These are phyloP conservation scores for Dorcus parallelipipedus DNA, from an alignment of 2,888 invertebrate genomes.

Conservation along the genomic window DNA sequence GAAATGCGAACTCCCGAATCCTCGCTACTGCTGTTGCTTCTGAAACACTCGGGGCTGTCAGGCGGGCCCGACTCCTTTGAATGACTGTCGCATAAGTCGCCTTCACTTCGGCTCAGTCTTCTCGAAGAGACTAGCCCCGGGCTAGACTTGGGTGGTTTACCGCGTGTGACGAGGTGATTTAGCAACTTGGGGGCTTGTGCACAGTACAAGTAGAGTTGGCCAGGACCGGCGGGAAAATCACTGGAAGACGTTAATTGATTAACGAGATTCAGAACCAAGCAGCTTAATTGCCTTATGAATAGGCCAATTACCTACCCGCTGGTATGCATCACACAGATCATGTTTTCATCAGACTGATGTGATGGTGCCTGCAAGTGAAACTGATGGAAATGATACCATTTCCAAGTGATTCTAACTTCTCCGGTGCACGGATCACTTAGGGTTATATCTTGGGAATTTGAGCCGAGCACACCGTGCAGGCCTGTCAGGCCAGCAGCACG, in stretches of 20 bases:
- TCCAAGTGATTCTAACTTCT: constrained; percentile 52
- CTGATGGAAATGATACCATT: constrained; percentile 60
- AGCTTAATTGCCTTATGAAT: not conserved
- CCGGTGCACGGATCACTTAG: constrained; percentile 55
- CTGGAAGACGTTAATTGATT: constrained; percentile 34
- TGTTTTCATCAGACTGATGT: constrained; percentile 54
- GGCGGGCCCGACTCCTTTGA: constrained; percentile 27
- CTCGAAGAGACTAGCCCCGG: constrained; percentile 31
- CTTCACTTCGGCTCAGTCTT: constrained; percentile 53
- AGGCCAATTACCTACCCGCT: constrained; percentile 50
- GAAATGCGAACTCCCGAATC: constrained; percentile 45
- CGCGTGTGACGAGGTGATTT: constrained; percentile 49
- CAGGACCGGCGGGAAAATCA: constrained; percentile 53
- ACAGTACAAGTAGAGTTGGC: constrained; percentile 54
- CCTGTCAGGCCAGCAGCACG: constrained; percentile 59
- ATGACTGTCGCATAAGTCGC: constrained; percentile 44
- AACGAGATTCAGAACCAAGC: not conserved
- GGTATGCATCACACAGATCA: constrained; percentile 60
- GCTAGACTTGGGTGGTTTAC: constrained; percentile 42
- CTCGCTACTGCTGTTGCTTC: constrained; percentile 39
- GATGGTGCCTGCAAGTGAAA: constrained; percentile 54
- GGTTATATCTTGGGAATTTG: constrained; percentile 55
- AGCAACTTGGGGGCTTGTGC: constrained; percentile 48
- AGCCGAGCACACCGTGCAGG: constrained; percentile 56
- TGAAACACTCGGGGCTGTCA: constrained; percentile 39